Conservation (phyloP, 2,888 invertebrate genomes). For the Pedicia rivosa region DNA sequence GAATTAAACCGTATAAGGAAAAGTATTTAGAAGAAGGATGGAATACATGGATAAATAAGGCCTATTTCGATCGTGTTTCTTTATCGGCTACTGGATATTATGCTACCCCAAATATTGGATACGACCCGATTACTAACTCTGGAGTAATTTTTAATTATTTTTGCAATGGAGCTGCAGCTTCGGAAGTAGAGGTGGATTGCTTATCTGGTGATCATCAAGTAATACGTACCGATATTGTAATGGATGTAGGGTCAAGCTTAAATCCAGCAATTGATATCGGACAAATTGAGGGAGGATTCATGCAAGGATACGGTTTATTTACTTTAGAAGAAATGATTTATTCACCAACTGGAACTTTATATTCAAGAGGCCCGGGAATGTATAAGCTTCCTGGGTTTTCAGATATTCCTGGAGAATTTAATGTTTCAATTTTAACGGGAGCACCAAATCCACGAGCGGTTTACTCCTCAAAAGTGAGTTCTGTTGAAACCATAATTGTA, state of each 20-base stretch:
- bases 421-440: constrained; percentile 83
- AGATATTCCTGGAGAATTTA: constrained; percentile 82
- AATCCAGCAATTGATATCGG: constrained; percentile 96
- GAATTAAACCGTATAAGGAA: constrained; percentile 58
- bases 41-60: constrained; percentile 67
- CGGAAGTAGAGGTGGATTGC: constrained; percentile 87
- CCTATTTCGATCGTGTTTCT: constrained; percentile 61
- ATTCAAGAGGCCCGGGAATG: constrained; percentile 78
- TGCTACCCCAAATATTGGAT: constrained; percentile 56
- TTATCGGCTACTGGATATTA: constrained; percentile 75
- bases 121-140: constrained; percentile 48
- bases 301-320: constrained; percentile 88
- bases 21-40: constrained; percentile 63
- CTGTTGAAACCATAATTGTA: constrained; percentile 3
- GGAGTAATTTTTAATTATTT: constrained; percentile 71
- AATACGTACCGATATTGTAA: constrained; percentile 79
- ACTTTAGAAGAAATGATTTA: constrained; percentile 81
- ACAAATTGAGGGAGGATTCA: constrained; percentile 88
- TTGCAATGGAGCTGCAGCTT: constrained; percentile 71
- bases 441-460: constrained; percentile 80
- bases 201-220: constrained; percentile 88
- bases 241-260: constrained; percentile 90
- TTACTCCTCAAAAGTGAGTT: constrained; percentile 78
- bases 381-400: constrained; percentile 90
- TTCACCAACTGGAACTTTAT: constrained; percentile 65